Evolutionary conservation across 1,140 invertebrate genomes (phyloP).

Genomic region (Muscidifurax raptorellus): DNA sequence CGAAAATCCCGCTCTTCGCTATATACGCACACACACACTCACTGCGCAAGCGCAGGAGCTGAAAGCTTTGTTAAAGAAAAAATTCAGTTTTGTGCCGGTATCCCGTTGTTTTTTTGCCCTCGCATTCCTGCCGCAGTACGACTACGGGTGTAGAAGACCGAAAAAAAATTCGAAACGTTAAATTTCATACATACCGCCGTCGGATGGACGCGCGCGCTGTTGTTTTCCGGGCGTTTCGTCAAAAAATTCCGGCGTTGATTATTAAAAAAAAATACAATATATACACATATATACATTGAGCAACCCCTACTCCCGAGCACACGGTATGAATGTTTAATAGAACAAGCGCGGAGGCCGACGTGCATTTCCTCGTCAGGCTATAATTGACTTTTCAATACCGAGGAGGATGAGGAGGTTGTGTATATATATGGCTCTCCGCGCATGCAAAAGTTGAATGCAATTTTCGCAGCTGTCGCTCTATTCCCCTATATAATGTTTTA

Average conservation of each 20-base stretch:
- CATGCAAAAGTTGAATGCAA: not conserved
- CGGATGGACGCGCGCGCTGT: not conserved
- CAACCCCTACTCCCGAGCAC: not conserved
- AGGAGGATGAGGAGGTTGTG: not conserved
- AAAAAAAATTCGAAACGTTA: not conserved
- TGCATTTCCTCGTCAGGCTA: not conserved
- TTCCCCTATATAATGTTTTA: not conserved
- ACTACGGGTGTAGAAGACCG: not conserved
- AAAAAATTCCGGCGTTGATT: slow-evolving; percentile 11
- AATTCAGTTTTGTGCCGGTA: slow-evolving; percentile 45
- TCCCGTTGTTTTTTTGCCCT: slow-evolving; percentile 17
- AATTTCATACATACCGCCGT: not conserved
- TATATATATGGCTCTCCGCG: not conserved
- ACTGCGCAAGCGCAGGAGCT: no score
- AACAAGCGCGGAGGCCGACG: not conserved
- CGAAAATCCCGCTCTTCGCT: slow-evolving; percentile 10
- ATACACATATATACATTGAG: no score
- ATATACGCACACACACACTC: not conserved
- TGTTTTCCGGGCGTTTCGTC: not conserved
- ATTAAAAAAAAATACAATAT: slow-evolving; percentile 4
- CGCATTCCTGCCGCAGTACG: not conserved
- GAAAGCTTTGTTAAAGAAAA: slow-evolving; percentile 51
- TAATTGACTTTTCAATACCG: not conserved
- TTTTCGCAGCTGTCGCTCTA: not conserved
- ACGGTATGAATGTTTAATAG: not conserved